phyloP scores from a whole-genome alignment of 2,113 vertebrate genomes.

The Pao palembangensis region DNA sequence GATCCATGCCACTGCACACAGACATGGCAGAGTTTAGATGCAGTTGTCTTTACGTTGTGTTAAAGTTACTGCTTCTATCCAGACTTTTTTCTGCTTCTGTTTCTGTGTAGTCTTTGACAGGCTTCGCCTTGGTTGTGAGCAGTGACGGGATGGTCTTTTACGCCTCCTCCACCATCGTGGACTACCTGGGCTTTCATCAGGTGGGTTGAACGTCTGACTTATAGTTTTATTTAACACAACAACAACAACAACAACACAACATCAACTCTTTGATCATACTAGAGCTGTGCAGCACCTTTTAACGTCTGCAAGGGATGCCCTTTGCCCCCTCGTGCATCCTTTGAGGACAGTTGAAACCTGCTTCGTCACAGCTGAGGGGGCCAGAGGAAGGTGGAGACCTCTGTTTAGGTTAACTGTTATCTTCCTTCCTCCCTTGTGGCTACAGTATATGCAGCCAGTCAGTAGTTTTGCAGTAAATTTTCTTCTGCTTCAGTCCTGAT shows the following conservation, averaged over 20 bases:
- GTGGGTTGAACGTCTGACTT: conserved; percentile 65
- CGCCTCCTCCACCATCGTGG: conserved; percentile 89
- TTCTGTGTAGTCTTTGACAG: conserved; percentile 85
- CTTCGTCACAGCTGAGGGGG: not conserved
- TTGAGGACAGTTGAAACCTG: conserved; percentile 24
- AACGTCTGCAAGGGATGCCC: not conserved
- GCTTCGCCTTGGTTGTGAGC: conserved; percentile 92
- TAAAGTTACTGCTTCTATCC: not conserved
- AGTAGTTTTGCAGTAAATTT: conserved; percentile 46
- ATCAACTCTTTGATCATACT: not conserved
- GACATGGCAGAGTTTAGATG: no score
- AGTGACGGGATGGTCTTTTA: conserved; percentile 96
- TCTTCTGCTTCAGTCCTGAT: not conserved
- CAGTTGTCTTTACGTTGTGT: no score
- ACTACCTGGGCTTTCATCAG: conserved; percentile 98
- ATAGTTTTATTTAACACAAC: not conserved
- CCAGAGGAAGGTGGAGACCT: conserved; percentile 30
- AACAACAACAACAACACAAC: not conserved
- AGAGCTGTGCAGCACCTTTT: no score
- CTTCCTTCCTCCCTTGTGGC: conserved; percentile 31
- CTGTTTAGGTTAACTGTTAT: conserved; percentile 34
- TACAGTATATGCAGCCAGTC: conserved; percentile 14
- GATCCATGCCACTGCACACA: no score
- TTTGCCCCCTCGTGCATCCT: conserved; percentile 1
- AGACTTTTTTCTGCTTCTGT: conserved; percentile 25